Conservation (phyloP, 2,888 invertebrate species). For the Microchrysa polita region DNA sequence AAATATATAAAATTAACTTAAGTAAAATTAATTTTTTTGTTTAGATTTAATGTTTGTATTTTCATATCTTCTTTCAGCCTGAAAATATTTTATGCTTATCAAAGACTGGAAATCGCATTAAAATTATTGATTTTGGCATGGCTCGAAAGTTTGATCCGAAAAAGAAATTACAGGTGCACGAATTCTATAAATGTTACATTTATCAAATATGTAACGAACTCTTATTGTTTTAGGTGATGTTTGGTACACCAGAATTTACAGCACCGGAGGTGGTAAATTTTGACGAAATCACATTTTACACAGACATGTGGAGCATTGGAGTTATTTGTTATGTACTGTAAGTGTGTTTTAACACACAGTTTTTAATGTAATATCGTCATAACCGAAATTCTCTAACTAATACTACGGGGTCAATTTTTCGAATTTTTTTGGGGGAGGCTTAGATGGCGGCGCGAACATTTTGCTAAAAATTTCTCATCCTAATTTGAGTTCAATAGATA, state of each 20-base stretch:
- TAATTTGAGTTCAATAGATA: no score
- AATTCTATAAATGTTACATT: conserved; percentile 68
- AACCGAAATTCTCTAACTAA: no score
- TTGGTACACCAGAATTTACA: conserved; percentile 80
- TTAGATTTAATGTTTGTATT: background rate
- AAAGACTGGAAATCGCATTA: conserved; percentile 90
- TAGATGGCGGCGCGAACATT: no score
- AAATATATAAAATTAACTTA: no score
- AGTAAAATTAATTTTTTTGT: background rate
- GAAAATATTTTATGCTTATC: conserved; percentile 95
- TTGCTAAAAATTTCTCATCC: no score
- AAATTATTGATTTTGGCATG: conserved; percentile 95
- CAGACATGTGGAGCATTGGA: conserved; percentile 97
- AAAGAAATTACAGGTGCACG: conserved; percentile 80
- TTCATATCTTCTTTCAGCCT: conserved; percentile 71
- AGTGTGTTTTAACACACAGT: no score
- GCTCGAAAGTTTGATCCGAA: conserved; percentile 87
- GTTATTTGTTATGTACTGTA: conserved; percentile 95
- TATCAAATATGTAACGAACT: background rate
- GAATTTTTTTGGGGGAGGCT: no score
- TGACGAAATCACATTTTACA: conserved; percentile 89
- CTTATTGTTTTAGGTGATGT: conserved; percentile 53
- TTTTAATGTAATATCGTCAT: no score
- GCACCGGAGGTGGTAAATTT: conserved; percentile 94
- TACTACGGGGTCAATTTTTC: no score